Evolutionary conservation across 1,140 invertebrate genomes (phyloP).

Genomic region (fruit fly (Drosophila melanogaster)): DNA sequence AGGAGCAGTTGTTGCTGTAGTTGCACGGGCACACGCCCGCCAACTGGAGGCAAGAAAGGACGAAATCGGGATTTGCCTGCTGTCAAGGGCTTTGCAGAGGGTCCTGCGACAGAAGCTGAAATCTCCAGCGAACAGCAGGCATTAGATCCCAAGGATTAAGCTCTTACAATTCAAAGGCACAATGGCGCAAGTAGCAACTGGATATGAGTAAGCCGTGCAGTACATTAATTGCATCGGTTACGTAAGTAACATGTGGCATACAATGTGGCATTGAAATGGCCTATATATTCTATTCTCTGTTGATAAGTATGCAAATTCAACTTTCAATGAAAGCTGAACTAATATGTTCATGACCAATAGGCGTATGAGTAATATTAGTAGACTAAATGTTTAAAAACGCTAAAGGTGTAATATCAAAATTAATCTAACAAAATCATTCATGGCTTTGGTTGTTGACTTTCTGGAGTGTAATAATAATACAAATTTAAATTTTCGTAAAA

Average conservation of each 20-base stretch:
- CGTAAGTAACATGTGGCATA: not conserved
- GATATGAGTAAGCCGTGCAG: constrained; percentile 7
- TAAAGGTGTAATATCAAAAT: too few relatives aligned
- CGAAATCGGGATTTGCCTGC: constrained; percentile 48
- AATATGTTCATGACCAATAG: not conserved
- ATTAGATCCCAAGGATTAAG: constrained; percentile 26
- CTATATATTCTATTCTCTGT: too few relatives aligned
- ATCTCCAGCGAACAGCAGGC: constrained; percentile 9
- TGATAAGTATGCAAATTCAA: too few relatives aligned
- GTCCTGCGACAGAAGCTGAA: constrained; percentile 8
- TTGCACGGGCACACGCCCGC: too few relatives aligned
- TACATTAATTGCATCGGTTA: constrained; percentile 11
- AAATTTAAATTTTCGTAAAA: too few relatives aligned
- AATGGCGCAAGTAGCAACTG: constrained; percentile 4
- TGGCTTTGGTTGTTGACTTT: too few relatives aligned
- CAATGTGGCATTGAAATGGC: not conserved
- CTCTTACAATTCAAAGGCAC: constrained; percentile 13
- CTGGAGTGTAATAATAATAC: not conserved
- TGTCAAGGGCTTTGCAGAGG: constrained; percentile 13
- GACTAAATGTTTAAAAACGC: too few relatives aligned
- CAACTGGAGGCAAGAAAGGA: constrained; percentile 24
- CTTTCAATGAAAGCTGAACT: too few relatives aligned
- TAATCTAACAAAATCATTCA: too few relatives aligned
- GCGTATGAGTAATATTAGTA: not conserved
- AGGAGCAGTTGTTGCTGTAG: not conserved